Conservation (phyloP, 2,797 vertebrate species). For the Lophius americanus region DNA sequence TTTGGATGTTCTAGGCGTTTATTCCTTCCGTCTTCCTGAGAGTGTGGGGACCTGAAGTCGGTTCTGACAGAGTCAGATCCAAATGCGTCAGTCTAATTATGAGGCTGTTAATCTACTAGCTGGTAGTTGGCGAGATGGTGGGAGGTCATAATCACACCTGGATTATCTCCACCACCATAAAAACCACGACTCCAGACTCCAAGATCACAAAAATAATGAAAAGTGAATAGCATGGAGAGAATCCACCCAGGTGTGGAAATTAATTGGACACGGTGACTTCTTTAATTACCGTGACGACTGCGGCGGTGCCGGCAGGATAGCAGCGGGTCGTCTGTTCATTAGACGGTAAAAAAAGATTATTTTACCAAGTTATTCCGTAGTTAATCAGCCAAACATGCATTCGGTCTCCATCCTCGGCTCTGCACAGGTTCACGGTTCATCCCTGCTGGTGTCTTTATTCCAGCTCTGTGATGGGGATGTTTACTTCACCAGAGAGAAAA, state of each 20-base stretch:
- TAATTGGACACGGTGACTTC: conserved; percentile 2
- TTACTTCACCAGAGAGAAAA: conserved; percentile 2
- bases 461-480: no score
- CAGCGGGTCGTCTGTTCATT: not conserved
- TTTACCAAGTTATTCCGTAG: not conserved
- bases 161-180: conserved; percentile 19
- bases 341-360: not conserved
- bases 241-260: conserved; percentile 20
- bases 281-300: conserved; percentile 8
- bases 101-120: conserved; percentile 46
- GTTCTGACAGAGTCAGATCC: conserved; percentile 16
- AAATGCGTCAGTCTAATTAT: conserved; percentile 44
- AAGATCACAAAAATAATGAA: conserved; percentile 11
- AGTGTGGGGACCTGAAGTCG: conserved; percentile 25
- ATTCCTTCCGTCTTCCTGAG: conserved; percentile 37
- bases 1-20: conserved; percentile 33
- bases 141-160: conserved; percentile 9
- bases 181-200: not conserved
- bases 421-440: not conserved
- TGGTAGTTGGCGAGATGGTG: not conserved
- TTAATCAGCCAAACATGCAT: not conserved
- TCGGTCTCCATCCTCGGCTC: not conserved
- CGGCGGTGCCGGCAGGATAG: not conserved
- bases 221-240: conserved; percentile 14
- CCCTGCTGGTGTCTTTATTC: not conserved